Percentiles rank a stretch among this genome's conserved stretches.
These are phyloP conservation scores for Anabas testudineus DNA, from an alignment of 2,797 vertebrate species.

Conservation along the genomic window DNA sequence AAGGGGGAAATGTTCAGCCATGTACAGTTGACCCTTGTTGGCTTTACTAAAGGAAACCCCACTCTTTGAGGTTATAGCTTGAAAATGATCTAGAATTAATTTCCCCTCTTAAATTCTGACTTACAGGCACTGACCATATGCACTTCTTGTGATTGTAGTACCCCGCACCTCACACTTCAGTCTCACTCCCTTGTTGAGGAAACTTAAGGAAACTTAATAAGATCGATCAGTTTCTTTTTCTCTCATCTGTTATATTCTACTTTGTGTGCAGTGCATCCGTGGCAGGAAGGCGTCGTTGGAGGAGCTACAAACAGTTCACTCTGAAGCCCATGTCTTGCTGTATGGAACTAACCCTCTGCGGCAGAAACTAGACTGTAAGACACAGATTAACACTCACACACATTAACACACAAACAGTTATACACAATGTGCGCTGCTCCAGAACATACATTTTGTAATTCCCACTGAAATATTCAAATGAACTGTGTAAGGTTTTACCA, in stretches of 20 bases:
- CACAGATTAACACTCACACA: background rate
- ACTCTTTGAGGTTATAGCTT: constrained; percentile 5
- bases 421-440: constrained; percentile 2
- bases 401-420: background rate
- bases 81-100: constrained; percentile 10
- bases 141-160: background rate
- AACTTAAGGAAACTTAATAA: background rate
- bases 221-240: background rate
- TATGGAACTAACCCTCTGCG: constrained; percentile 97
- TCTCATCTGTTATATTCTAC: background rate
- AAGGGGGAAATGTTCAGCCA: constrained; percentile 63
- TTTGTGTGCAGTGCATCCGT: constrained; percentile 88
- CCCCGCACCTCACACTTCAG: background rate
- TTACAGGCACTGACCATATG: background rate
- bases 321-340: constrained; percentile 92
- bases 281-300: constrained; percentile 96
- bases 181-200: background rate
- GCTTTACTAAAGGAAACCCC: background rate
- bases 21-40: background rate
- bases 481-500: background rate
- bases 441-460: constrained; percentile 3
- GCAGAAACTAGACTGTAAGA: constrained; percentile 97
- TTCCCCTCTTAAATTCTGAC: background rate
- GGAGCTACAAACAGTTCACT: constrained; percentile 95
- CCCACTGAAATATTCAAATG: background rate